phyloP scores from a whole-genome alignment of 2,797 vertebrate genomes.

The Rhyacichthys aspro region DNA sequence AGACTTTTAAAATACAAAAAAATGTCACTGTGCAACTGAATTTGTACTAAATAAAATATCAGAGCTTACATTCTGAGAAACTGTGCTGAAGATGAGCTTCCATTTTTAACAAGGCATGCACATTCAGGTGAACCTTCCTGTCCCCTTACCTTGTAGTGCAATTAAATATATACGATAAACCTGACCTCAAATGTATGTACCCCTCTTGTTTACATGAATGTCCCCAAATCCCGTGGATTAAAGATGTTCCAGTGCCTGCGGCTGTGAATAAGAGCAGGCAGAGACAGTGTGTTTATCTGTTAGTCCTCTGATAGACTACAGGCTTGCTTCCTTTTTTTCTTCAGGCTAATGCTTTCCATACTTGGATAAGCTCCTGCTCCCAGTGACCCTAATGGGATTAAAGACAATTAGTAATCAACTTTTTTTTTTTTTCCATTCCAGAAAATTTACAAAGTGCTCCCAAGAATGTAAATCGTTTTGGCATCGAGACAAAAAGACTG shows the following conservation, averaged over 20 bases:
- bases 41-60: too few species aligned
- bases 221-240: slow-evolving; percentile 8
- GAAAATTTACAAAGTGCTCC: slow-evolving; percentile 36
- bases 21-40: too few species aligned
- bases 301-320: slow-evolving; percentile 26
- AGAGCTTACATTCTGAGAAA: too few species aligned
- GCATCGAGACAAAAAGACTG: slow-evolving; percentile 20
- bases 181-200: background rate
- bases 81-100: too few species aligned
- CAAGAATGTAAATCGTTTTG: slow-evolving; percentile 36
- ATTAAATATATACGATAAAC: background rate
- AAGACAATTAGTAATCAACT: slow-evolving; percentile 59
- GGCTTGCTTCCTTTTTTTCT: slow-evolving; percentile 25
- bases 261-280: slow-evolving; percentile 9
- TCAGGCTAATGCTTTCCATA: slow-evolving; percentile 24
- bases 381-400: slow-evolving; percentile 45
- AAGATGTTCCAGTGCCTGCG: slow-evolving; percentile 1
- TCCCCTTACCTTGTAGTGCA: too few species aligned
- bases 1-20: too few species aligned
- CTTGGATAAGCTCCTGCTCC: slow-evolving; percentile 39
- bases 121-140: too few species aligned
- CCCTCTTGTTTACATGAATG: slow-evolving; percentile 10
- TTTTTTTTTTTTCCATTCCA: slow-evolving; percentile 45
- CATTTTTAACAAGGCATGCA: too few species aligned
- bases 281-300: slow-evolving; percentile 22